Conservation (phyloP, 2,113 vertebrate species). For the Uria aalge region DNA sequence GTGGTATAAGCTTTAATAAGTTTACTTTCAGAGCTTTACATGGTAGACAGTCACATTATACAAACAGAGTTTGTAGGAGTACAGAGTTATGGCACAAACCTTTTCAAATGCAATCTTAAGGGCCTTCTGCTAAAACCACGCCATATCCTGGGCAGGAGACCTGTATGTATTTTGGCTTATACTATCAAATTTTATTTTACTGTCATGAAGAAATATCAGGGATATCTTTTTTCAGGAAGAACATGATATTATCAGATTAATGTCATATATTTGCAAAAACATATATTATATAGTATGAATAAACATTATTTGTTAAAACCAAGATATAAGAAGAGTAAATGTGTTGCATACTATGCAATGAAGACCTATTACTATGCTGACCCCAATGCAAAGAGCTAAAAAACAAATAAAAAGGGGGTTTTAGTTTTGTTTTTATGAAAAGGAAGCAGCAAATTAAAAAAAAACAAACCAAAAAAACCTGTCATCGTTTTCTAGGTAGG, state of each 20-base stretch:
- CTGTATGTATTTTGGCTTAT: background rate
- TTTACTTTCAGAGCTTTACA: background rate
- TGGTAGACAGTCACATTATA: background rate
- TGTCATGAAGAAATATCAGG: background rate
- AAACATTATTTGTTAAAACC: background rate
- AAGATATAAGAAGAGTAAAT: background rate
- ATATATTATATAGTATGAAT: background rate
- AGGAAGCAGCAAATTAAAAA: background rate
- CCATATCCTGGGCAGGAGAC: background rate
- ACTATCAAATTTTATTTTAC: background rate
- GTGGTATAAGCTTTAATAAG: background rate
- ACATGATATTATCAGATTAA: background rate
- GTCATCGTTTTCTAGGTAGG: background rate
- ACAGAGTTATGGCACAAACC: background rate
- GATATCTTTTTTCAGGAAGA: background rate
- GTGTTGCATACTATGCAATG: background rate
- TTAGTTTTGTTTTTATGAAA: background rate
- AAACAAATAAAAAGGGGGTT: background rate
- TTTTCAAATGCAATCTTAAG: background rate
- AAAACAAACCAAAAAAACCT: background rate
- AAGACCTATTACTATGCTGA: background rate
- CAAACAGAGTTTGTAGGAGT: background rate
- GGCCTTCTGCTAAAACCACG: background rate
- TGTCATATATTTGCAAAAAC: background rate
- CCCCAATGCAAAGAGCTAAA: background rate